Conservation (phyloP, 2,797 vertebrate genomes). For the Silurus aristotelis region DNA sequence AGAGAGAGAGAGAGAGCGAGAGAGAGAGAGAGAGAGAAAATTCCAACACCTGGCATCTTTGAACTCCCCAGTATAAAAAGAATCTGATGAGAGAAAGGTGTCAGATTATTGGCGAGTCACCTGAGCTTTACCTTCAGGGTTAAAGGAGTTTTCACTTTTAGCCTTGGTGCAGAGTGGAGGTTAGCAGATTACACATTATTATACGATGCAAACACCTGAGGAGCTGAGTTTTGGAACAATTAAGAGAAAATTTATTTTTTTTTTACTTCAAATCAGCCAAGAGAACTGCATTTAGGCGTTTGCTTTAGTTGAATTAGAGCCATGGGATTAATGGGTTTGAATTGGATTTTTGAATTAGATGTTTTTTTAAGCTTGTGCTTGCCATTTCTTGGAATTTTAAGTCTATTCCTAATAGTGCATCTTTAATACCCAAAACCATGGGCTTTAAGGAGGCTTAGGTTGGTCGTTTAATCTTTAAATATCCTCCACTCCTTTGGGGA, state of each 20-base stretch:
- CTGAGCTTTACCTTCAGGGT: constrained; percentile 38
- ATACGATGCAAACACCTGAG: not conserved
- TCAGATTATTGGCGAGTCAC: constrained; percentile 64
- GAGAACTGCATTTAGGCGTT: not conserved
- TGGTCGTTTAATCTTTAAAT: not conserved
- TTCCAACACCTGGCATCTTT: constrained; percentile 67
- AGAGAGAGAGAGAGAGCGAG: not conserved
- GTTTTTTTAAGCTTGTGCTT: not conserved
- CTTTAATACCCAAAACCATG: too few species aligned
- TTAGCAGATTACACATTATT: not conserved
- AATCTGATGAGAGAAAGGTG: constrained; percentile 59
- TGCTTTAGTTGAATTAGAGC: not conserved
- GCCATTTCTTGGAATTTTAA: too few species aligned
- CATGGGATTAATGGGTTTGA: not conserved
- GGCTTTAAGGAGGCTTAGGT: too few species aligned
- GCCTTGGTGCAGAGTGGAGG: not conserved
- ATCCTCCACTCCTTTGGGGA: not conserved
- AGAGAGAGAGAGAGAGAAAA: constrained; percentile 33
- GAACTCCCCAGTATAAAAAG: constrained; percentile 55
- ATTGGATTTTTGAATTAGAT: not conserved
- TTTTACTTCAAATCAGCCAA: too few species aligned
- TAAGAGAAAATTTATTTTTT: not conserved
- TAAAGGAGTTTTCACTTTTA: not conserved
- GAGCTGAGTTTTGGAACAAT: not conserved
- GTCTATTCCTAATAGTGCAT: too few species aligned